phyloP scores from a whole-genome alignment of 92 coral and sea anemone species.

The Ricordea florida region DNA sequence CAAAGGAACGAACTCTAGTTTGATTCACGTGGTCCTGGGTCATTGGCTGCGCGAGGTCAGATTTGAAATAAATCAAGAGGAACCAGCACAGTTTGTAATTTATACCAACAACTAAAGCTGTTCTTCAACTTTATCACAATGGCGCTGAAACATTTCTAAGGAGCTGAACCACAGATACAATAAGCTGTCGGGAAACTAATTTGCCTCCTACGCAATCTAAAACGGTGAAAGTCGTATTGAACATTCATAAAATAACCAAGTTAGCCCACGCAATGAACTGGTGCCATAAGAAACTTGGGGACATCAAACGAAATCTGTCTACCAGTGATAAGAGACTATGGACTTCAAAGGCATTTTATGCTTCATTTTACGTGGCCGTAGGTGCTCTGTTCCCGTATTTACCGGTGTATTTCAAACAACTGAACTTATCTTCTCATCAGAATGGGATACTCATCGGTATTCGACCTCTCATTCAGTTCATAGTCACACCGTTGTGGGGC shows the following conservation, averaged over 20 bases:
- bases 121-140: too few relatives aligned
- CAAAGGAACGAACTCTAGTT: too few relatives aligned
- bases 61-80: too few relatives aligned
- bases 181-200: too few relatives aligned
- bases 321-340: constrained; percentile 37
- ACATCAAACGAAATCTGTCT: neutral
- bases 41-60: too few relatives aligned
- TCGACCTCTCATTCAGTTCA: constrained; percentile 85
- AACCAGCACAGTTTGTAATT: too few relatives aligned
- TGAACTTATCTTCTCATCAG: constrained; percentile 84
- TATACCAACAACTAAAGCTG: too few relatives aligned
- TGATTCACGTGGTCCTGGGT: too few relatives aligned
- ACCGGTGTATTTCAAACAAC: constrained; percentile 93
- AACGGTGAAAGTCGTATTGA: neutral
- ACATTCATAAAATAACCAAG: neutral
- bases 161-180: too few relatives aligned
- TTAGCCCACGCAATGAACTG: neutral
- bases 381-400: constrained; percentile 95
- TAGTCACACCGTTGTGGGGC: constrained; percentile 93
- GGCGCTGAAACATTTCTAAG: too few relatives aligned
- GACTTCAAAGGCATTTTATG: constrained; percentile 86
- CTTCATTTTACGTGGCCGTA: constrained; percentile 87
- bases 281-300: too few relatives aligned
- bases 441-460: constrained; percentile 89
- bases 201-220: too few relatives aligned